Percentiles rank a stretch among this genome's conserved stretches.
These are phyloP conservation scores for Platalea minor DNA, from an alignment of 2,797 vertebrate species.

Conservation along the genomic window DNA sequence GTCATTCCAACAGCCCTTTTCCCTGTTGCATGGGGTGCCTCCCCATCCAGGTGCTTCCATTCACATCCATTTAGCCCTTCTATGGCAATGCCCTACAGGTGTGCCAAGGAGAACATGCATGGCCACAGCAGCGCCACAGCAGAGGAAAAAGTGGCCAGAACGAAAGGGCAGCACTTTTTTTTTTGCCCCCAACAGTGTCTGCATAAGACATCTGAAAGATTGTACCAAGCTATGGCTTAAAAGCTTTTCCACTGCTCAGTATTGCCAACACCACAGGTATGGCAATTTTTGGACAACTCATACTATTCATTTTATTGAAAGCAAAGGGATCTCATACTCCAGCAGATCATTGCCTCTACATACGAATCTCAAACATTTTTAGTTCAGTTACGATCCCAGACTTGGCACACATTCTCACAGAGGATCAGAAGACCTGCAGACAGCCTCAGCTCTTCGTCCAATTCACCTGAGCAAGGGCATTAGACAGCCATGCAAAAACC, in stretches of 20 bases:
- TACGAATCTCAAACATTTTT: not conserved
- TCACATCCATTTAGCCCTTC: not conserved
- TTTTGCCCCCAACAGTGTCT: not conserved
- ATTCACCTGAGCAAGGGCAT: not conserved
- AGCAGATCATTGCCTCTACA: not conserved
- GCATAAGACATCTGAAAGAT: not conserved
- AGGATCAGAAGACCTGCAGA: not conserved
- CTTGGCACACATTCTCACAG: not conserved
- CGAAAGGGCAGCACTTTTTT: not conserved
- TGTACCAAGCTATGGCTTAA: fast-evolving
- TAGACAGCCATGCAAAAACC: not conserved
- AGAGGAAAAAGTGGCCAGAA: not conserved
- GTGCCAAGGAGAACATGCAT: not conserved
- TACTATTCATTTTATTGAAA: not conserved
- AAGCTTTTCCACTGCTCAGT: not conserved
- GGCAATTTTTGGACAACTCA: not conserved
- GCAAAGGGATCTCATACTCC: not conserved
- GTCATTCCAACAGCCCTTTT: not conserved
- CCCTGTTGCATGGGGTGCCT: not conserved
- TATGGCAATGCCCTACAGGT: not conserved
- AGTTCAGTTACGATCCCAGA: not conserved
- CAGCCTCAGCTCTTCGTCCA: not conserved
- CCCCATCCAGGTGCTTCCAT: not conserved
- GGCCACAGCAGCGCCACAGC: not conserved
- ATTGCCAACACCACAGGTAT: not conserved